A percentile compares a stretch with the other conserved stretches of the same genome.
Evolutionary conservation across 2,888 invertebrate species (phyloP).

Genomic region (Lumbricus terrestris): DNA sequence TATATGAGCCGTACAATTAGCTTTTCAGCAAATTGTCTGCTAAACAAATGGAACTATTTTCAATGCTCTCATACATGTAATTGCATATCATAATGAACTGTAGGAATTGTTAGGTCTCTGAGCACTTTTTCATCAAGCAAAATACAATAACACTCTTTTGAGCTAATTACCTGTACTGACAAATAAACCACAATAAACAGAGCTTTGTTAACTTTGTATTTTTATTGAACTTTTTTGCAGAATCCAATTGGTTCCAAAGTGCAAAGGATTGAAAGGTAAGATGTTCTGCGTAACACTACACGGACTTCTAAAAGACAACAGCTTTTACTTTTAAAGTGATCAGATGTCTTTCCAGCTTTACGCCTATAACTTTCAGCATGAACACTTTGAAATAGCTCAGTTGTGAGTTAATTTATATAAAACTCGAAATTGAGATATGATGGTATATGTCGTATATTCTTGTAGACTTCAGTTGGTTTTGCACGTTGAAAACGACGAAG

Average conservation of each 20-base stretch:
- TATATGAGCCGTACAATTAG: neutral
- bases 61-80: neutral
- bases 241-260: constrained; percentile 61
- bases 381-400: neutral
- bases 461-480: constrained; percentile 46
- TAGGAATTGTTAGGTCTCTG: neutral
- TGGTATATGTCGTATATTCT: neutral
- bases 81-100: neutral
- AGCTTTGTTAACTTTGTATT: constrained; percentile 4
- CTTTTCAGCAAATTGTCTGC: neutral
- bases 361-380: neutral
- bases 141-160: neutral
- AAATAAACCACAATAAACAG: neutral
- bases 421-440: neutral
- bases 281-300: constrained; percentile 23
- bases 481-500: constrained; percentile 43
- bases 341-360: neutral
- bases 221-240: constrained; percentile 42
- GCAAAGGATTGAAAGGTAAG: constrained; percentile 55
- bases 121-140: neutral
- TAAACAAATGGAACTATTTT: neutral
- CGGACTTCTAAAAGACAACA: neutral
- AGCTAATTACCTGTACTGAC: neutral
- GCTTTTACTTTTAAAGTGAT: neutral
- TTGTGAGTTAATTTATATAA: no score